A percentile compares a stretch with the other conserved stretches of the same genome.
Evolutionary conservation across 1,140 invertebrate species (phyloP).

Genomic region (Paralvinella palmiformis): DNA sequence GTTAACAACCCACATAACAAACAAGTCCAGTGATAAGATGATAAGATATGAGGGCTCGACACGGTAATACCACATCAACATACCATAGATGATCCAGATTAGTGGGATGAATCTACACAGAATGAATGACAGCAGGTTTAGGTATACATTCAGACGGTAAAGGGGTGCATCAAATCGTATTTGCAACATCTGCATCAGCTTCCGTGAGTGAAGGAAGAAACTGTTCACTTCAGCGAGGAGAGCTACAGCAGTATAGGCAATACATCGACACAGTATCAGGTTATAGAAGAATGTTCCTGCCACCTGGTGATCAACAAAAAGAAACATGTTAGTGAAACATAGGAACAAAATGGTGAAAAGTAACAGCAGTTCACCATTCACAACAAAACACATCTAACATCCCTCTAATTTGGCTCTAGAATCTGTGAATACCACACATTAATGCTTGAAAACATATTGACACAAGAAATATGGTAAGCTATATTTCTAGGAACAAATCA

Average conservation of each 20-base stretch:
- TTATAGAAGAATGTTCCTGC: conserved; percentile 24
- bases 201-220: conserved; percentile 41
- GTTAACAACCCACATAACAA: conserved; percentile 23
- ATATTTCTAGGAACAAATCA: too few species aligned
- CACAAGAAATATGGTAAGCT: too few species aligned
- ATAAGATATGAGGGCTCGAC: conserved; percentile 15
- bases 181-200: conserved; percentile 35
- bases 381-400: too few species aligned
- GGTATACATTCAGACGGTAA: conserved; percentile 12
- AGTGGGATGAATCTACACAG: conserved; percentile 16
- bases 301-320: conserved; percentile 15
- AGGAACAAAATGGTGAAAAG: neutral
- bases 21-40: conserved; percentile 7
- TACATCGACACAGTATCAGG: conserved; percentile 25
- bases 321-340: neutral
- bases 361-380: neutral
- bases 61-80: conserved; percentile 14
- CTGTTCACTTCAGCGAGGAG: conserved; percentile 42
- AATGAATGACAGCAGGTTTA: conserved; percentile 23
- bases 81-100: conserved; percentile 18
- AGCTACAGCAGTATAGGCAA: conserved; percentile 40
- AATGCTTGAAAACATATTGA: too few species aligned
- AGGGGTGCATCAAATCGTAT: neutral
- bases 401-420: too few species aligned
- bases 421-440: too few species aligned